These are phyloP conservation scores for Cryptotermes secundus DNA, from an alignment of 1,140 invertebrate genomes.

Conservation along the genomic window DNA sequence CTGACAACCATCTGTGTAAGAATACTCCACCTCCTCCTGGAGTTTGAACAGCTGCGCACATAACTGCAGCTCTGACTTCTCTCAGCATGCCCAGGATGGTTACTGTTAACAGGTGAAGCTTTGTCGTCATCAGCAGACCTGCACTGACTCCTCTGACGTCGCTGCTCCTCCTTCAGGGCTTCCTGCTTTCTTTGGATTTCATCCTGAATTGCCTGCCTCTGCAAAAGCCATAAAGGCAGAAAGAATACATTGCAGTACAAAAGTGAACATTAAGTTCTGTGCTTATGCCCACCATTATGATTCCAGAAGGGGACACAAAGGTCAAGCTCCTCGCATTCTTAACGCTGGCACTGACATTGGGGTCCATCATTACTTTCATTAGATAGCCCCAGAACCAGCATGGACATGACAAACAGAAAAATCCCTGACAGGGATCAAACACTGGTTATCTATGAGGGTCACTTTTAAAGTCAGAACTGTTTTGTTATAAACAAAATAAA, in stretches of 20 bases:
- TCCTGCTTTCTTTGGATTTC: conserved; percentile 68
- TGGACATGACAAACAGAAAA: too few species aligned
- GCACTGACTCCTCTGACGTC: conserved; percentile 46
- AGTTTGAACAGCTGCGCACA: conserved; percentile 7
- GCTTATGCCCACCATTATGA: not conserved
- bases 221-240: conserved; percentile 37
- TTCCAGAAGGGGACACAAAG: not conserved
- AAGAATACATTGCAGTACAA: too few species aligned
- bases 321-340: not conserved
- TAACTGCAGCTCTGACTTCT: conserved; percentile 26
- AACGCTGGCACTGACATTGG: not conserved
- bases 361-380: not conserved
- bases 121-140: not conserved
- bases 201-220: conserved; percentile 63
- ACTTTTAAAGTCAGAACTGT: too few species aligned
- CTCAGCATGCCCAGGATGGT: not conserved
- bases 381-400: not conserved
- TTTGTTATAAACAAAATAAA: too few species aligned
- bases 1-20: too few species aligned
- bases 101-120: conserved; percentile 40
- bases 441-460: too few species aligned
- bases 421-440: too few species aligned
- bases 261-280: not conserved
- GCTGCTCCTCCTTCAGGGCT: conserved; percentile 61
- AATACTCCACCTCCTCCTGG: conserved; percentile 37